Percentiles rank a stretch among this genome's conserved stretches.
Evolutionary conservation across 2,888 invertebrate genomes (phyloP).

Genomic region (Chydorus sphaericus): DNA sequence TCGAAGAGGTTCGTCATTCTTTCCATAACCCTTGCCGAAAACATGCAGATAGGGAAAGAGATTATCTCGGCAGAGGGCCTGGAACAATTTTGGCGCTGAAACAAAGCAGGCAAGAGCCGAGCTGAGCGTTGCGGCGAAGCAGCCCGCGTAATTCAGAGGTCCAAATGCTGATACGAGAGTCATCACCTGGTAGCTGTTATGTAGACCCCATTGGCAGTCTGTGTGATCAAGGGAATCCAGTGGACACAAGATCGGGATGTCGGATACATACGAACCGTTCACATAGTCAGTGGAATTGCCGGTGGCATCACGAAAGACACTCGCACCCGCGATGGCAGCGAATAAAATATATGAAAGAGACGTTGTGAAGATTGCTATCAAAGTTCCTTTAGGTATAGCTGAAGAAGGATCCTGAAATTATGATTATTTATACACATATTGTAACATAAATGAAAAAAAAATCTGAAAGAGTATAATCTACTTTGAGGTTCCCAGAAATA

Average conservation of each 20-base stretch:
- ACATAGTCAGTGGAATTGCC: conserved; percentile 20
- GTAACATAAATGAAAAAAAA: neutral
- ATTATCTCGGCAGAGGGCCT: conserved; percentile 39
- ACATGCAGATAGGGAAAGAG: conserved; percentile 37
- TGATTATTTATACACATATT: neutral
- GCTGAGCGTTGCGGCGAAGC: conserved; percentile 91
- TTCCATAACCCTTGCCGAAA: conserved; percentile 39
- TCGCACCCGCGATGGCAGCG: conserved; percentile 32
- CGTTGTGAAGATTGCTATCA: conserved; percentile 38
- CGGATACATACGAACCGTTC: neutral
- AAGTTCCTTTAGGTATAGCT: conserved; percentile 37
- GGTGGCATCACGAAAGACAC: conserved; percentile 25
- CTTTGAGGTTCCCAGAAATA: conserved; percentile 92
- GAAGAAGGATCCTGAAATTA: conserved; percentile 24
- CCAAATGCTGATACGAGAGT: conserved; percentile 74
- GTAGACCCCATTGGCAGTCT: conserved; percentile 52
- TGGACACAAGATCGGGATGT: conserved; percentile 15
- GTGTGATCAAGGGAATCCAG: conserved; percentile 22
- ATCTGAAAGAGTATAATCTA: conserved; percentile 32
- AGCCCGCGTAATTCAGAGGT: conserved; percentile 85
- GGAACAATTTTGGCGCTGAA: conserved; percentile 59
- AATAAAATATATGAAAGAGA: conserved; percentile 36
- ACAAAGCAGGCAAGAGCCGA: conserved; percentile 89
- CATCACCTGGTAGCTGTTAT: conserved; percentile 73
- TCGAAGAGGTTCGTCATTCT: conserved; percentile 36